Percentiles rank a stretch among this genome's conserved stretches.
Conservation (phyloP, 2,797 vertebrate species). For the Poecilia wingei region DNA sequence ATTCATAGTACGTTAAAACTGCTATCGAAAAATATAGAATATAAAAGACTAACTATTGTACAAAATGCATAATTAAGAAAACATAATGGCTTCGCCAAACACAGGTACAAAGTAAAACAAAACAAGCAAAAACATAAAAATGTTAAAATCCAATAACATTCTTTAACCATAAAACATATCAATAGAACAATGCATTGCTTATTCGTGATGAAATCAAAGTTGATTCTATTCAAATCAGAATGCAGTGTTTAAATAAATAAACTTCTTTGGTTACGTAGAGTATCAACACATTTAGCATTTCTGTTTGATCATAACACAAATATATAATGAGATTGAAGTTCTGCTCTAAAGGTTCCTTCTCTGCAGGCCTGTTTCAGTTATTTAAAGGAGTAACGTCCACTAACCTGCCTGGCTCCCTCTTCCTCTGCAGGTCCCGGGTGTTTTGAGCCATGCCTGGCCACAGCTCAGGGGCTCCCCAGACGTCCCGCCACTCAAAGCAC, state of each 20-base stretch:
- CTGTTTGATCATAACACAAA: neutral
- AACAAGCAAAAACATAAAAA: neutral
- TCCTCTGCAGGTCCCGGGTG: slow-evolving; percentile 79
- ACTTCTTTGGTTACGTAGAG: neutral
- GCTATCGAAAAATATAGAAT: neutral
- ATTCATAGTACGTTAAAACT: neutral
- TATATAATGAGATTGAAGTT: neutral
- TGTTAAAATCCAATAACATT: neutral
- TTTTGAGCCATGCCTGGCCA: slow-evolving; percentile 90
- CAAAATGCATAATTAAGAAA: neutral
- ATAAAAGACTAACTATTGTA: neutral
- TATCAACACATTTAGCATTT: neutral
- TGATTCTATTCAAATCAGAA: neutral
- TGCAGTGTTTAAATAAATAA: neutral
- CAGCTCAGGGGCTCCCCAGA: slow-evolving; percentile 78
- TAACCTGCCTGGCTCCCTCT: slow-evolving; percentile 21
- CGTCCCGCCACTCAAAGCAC: slow-evolving; percentile 67
- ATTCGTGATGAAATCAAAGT: neutral
- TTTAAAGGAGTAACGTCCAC: neutral
- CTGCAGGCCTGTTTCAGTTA: neutral
- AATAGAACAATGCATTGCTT: neutral
- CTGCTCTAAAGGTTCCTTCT: neutral
- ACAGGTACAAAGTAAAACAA: neutral
- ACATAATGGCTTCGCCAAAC: neutral
- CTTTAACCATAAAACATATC: neutral